phyloP scores from a whole-genome alignment of 2,113 vertebrate species.

The Engraulis encrasicolus region DNA sequence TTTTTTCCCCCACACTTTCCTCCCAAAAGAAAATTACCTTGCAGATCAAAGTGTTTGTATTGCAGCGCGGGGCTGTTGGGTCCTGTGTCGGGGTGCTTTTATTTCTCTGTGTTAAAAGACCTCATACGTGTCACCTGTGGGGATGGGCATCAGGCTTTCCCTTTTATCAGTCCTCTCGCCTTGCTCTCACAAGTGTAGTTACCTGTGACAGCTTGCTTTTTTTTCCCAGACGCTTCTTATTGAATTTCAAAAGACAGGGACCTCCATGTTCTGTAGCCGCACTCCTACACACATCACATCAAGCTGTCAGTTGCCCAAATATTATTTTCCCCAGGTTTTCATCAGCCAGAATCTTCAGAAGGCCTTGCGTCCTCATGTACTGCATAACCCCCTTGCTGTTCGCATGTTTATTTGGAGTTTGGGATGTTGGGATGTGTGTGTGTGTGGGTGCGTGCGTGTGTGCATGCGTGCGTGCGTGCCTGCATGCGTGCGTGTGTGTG shows the following conservation, averaged over 20 bases:
- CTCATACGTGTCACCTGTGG: constrained; percentile 69
- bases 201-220: constrained; percentile 80
- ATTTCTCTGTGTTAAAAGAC: constrained; percentile 71
- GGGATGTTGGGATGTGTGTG: neutral
- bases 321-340: constrained; percentile 66
- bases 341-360: constrained; percentile 63
- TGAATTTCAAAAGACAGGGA: constrained; percentile 82
- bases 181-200: constrained; percentile 65
- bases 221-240: constrained; percentile 77
- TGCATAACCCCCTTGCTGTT: constrained; percentile 50
- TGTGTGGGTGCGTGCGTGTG: neutral
- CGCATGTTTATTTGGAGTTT: neutral
- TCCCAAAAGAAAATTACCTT: constrained; percentile 42
- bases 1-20: neutral
- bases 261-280: constrained; percentile 68
- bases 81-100: constrained; percentile 72
- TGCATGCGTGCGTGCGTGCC: too few relatives aligned
- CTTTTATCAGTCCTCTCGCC: constrained; percentile 70
- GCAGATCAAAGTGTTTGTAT: constrained; percentile 77
- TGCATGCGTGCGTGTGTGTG: neutral
- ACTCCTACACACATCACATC: constrained; percentile 69
- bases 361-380: constrained; percentile 59
- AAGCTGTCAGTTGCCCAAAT: constrained; percentile 78
- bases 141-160: constrained; percentile 66
- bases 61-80: constrained; percentile 56